Evolutionary conservation across 2,797 vertebrate genomes (phyloP).

Genomic region (Eleutherodactylus coqui): DNA sequence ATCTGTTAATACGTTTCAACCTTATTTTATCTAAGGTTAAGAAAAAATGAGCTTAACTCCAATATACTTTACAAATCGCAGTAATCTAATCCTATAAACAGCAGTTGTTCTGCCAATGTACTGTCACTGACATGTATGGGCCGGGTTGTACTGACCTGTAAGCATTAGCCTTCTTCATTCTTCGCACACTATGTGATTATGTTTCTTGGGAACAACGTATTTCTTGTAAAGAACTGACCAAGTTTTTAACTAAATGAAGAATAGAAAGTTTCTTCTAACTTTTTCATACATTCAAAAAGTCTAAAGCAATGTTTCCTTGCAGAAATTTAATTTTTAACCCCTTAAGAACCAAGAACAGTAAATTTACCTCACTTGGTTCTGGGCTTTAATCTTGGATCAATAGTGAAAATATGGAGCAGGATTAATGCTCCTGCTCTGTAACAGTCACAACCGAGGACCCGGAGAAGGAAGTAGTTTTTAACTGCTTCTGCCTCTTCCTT

Average conservation of each 20-base stretch:
- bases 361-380: too few relatives aligned
- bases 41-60: not conserved
- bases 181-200: not conserved
- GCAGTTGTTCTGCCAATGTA: constrained; percentile 41
- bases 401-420: too few relatives aligned
- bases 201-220: constrained; percentile 23
- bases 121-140: constrained; percentile 34
- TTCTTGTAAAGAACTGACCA: not conserved
- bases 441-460: too few relatives aligned
- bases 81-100: constrained; percentile 15
- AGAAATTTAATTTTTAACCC: not conserved
- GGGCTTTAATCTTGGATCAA: too few relatives aligned
- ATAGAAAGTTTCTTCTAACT: constrained; percentile 7
- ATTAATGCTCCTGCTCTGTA: too few relatives aligned
- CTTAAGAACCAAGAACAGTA: too few relatives aligned
- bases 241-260: not conserved
- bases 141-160: constrained; percentile 53
- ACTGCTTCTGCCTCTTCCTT: too few relatives aligned
- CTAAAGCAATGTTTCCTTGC: not conserved
- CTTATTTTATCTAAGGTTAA: constrained; percentile 18
- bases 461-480: too few relatives aligned
- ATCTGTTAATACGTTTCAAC: not conserved
- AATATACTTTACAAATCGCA: constrained; percentile 5
- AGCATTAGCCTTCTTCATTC: not conserved
- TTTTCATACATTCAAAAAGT: not conserved